phyloP scores from a whole-genome alignment of 2,797 vertebrate genomes.

The Tauraco hartlaubi region DNA sequence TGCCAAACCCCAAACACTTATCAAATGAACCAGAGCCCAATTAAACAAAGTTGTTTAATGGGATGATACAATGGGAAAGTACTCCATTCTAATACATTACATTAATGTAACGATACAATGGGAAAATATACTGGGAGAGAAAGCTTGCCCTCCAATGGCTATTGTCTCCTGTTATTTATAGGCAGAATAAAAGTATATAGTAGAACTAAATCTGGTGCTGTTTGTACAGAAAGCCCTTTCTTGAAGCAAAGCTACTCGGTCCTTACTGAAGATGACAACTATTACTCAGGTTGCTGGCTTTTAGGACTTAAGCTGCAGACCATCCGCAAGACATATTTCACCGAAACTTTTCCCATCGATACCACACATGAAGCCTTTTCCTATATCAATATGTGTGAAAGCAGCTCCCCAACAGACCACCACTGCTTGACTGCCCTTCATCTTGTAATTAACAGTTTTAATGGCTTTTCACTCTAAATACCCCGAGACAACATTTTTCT shows the following conservation, averaged over 20 bases:
- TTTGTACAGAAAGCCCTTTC: neutral
- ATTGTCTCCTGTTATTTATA: neutral
- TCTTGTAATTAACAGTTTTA: slow-evolving; percentile 35
- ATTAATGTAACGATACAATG: neutral
- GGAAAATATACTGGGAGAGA: neutral
- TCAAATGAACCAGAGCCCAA: slow-evolving; percentile 8
- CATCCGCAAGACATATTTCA: neutral
- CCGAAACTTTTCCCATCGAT: neutral
- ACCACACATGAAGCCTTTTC: neutral
- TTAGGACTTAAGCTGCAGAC: neutral
- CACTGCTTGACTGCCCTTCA: neutral
- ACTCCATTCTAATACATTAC: neutral
- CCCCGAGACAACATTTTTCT: neutral
- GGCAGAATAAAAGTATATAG: neutral
- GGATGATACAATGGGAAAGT: neutral
- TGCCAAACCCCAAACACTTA: neutral
- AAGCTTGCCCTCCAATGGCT: neutral
- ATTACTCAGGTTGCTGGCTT: neutral
- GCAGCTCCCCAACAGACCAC: neutral
- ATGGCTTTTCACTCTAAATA: neutral
- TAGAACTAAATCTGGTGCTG: neutral
- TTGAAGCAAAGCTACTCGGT: neutral
- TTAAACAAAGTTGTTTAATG: slow-evolving; percentile 1
- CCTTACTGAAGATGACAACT: neutral
- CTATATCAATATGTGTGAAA: neutral